Base-by-base conservation (phyloP, 2,113 vertebrate species). In the Plecturocebus donacophilus region DNA sequence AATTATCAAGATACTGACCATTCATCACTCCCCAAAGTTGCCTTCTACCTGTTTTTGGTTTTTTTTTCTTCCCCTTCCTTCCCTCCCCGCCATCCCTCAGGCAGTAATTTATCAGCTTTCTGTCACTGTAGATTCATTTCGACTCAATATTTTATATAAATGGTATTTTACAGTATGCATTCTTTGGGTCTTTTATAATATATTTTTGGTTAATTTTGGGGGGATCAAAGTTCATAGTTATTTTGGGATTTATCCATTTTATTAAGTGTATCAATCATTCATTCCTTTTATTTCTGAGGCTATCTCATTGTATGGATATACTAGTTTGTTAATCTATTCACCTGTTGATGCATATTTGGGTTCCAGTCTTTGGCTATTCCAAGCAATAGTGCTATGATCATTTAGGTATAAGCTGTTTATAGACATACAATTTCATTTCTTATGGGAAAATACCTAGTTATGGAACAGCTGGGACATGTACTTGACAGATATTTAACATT, bases 141-240 rank as follows among this genome's bases (percentile, higher is more conserved):
- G 49, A 38, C 70, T 87, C 76, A 80, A 13, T 64, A 81, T 76
- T 85, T 27, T 40, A 76, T 23, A 82, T 85, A 81, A 92, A 45
- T 71, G 6, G 0, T n/a, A 30, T 80, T 49, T 4, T 54, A 61
- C 8, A 45, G 11, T 68, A 47, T n/a, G 1, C 2, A 8, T 27
- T 89, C 95, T 84, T 80, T 8, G n/a, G 54, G 40, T 66, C 27
- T 88, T 93, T 94, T 64, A 84, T 71, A 81, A 66, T 38, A 47
- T 32, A 66, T 68, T 68, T 87, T 85, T 20, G 42, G 3, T 61
- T 79, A 86, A 66, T 52, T 96, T 93, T 12, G 32, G 5, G 21
- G 7, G 8, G 19, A 71, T 47, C 23, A 81, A 86, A 83, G 25
- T 70, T 93, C 6, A 19, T 47, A 23, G 47, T 71, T 47, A 66